A percentile compares a stretch with the other conserved stretches of the same genome.
Evolutionary conservation across 2,888 invertebrate species (phyloP).

Genomic region (Synergus gifuensis): DNA sequence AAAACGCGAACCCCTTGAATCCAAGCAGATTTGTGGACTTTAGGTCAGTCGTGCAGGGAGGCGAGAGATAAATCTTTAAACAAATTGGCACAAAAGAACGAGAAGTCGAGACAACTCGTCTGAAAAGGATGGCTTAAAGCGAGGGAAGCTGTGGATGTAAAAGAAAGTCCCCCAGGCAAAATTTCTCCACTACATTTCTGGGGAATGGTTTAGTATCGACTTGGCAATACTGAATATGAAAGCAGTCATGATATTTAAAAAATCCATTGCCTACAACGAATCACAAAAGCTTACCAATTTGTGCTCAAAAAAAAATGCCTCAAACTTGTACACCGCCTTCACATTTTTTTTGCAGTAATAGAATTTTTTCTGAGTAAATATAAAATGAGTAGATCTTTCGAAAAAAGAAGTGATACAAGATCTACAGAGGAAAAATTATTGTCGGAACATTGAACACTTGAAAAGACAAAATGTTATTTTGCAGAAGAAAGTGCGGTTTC

Average conservation of each 20-base stretch:
- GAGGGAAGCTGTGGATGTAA: not conserved
- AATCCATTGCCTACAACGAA: not conserved
- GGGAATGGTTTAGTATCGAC: not conserved
- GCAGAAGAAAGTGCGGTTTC: conserved; percentile 7
- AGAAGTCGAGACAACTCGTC: conserved; percentile 1
- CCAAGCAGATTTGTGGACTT: not conserved
- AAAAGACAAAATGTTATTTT: conserved; percentile 29
- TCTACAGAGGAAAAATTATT: conserved; percentile 8
- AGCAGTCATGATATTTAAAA: not conserved
- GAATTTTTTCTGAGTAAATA: not conserved
- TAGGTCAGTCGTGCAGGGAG: not conserved
- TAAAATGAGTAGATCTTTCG: not conserved
- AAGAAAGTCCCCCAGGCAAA: not conserved
- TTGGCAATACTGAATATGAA: not conserved
- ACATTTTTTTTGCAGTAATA: not conserved
- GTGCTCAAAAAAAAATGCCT: not conserved
- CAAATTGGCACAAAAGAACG: conserved; percentile 7
- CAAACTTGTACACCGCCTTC: no score
- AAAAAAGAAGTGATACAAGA: not conserved
- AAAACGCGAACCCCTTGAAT: not conserved
- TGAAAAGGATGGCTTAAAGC: not conserved
- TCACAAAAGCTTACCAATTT: not conserved
- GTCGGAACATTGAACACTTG: conserved; percentile 26
- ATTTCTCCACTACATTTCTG: not conserved
- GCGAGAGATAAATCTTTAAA: conserved; percentile 23